Percentiles rank a stretch among this genome's conserved stretches.
These are phyloP conservation scores for Tinamus major DNA, from an alignment of 2,797 vertebrate species.

Conservation along the genomic window DNA sequence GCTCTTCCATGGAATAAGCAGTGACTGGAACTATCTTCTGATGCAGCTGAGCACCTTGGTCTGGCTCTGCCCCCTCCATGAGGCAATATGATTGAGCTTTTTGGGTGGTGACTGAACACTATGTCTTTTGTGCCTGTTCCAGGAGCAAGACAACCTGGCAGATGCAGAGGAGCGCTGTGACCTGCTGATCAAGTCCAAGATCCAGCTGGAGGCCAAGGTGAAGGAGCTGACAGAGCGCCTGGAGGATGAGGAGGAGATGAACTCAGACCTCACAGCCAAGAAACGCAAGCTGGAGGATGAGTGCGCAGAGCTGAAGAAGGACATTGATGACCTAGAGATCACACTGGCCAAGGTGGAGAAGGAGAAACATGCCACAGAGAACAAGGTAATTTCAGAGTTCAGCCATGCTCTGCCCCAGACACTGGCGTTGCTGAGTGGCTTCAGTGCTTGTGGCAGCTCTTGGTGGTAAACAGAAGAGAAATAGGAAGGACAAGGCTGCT, in stretches of 20 bases:
- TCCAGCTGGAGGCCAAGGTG: constrained; percentile 91
- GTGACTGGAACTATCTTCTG: background rate
- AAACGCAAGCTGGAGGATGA: constrained; percentile 94
- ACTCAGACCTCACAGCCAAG: constrained; percentile 85
- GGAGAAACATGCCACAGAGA: constrained; percentile 93
- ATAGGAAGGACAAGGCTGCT: background rate
- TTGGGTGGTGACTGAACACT: background rate
- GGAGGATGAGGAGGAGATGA: constrained; percentile 95
- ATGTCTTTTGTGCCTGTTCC: background rate
- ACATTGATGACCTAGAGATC: constrained; percentile 93
- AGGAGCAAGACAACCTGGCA: constrained; percentile 95
- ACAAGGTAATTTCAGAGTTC: constrained; percentile 82
- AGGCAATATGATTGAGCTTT: background rate
- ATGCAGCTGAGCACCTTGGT: background rate
- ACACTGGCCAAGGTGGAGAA: constrained; percentile 94
- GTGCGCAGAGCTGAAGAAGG: constrained; percentile 93
- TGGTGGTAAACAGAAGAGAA: background rate
- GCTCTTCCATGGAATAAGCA: accelerated
- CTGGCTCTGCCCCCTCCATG: background rate
- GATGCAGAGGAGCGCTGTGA: constrained; percentile 94
- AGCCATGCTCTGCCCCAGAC: background rate
- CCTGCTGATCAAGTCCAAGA: constrained; percentile 93
- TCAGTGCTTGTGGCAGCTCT: background rate
- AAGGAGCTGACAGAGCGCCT: constrained; percentile 90
- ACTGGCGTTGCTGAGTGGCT: background rate